Evolutionary conservation across 2,797 vertebrate species (phyloP), one percentile per base, ranked within the genome.

Genomic region (Fringilla coelebs): DNA sequence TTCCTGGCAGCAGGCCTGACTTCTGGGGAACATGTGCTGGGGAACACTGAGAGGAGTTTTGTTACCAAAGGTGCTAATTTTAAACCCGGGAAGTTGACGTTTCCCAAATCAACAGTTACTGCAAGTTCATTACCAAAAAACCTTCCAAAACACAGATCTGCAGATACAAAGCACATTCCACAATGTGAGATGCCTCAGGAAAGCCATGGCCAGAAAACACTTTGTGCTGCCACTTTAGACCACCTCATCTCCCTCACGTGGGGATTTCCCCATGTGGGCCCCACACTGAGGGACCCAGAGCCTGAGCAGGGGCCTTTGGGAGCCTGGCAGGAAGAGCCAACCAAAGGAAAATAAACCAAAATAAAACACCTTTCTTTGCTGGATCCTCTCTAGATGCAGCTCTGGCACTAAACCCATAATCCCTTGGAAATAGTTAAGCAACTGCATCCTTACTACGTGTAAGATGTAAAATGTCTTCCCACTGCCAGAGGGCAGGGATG

Each of bases 171-270:
- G 20, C 71, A 72, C 21, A 9, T 22, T 18, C 31, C 75, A 17
- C n/a, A 48, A 12, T 0, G 10, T 6, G 46, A 52, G 29, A 12
- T 1, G 13, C 18, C 54, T 18, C 0, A 6, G 55, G 38, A 19
- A n/a, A 6, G 31, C 8, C 32, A 1, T 1, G 9, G 16, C 1
- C 40, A 54, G 31, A 9, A 68, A 55, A 25, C 34, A 12, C 36
- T 4, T 0, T 1, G 34, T 26, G 72, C 43, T 65, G 32, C 34
- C 40, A 1, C 6, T 29, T 48, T 0, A 61, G 38, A 31, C 48
- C 57, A 19, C 1, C 7, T 20, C 32, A 16, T 0, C 38, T 17
- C 36, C 9, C 26, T 51, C 19, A 2, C 0, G 0, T 1, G 5
- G 60, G 67, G 14, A 18, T 48, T 24, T 51, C 60, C 77, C 74